Conservation (phyloP, 2,797 vertebrate genomes). For the Rhinophrynus dorsalis region DNA sequence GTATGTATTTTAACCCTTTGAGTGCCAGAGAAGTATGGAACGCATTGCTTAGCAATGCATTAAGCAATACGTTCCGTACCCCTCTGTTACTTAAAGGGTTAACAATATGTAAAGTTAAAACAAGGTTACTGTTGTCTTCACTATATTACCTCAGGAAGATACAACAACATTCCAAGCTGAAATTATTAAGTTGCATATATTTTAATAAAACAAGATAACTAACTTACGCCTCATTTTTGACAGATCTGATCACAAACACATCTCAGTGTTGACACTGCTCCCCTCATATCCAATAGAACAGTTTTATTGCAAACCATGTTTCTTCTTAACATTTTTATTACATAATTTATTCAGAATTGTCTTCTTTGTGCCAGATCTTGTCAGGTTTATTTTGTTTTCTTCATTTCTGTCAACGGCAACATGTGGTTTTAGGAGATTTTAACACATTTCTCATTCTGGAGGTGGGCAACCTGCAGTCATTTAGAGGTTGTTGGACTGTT, state of each 20-base stretch:
- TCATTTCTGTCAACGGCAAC: conserved; percentile 27
- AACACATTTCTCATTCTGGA: too few relatives aligned
- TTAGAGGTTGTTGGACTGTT: too few relatives aligned
- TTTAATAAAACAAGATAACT: conserved; percentile 22
- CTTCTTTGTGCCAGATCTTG: conserved; percentile 27
- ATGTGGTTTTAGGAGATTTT: conserved; percentile 29
- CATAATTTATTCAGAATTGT: conserved; percentile 31
- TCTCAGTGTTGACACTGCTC: conserved; percentile 32
- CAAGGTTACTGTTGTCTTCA: too few relatives aligned
- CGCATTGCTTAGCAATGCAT: too few relatives aligned
- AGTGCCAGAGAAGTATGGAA: too few relatives aligned
- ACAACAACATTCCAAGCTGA: background rate
- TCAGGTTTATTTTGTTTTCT: conserved; percentile 26
- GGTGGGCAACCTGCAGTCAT: too few relatives aligned
- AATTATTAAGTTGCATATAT: conserved; percentile 19
- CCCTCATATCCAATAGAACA: conserved; percentile 25
- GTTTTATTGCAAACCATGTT: conserved; percentile 33
- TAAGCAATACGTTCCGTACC: too few relatives aligned
- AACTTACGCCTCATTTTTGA: conserved; percentile 12
- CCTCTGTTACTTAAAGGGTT: too few relatives aligned
- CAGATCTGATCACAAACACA: conserved; percentile 15
- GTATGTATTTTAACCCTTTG: too few relatives aligned
- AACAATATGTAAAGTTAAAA: too few relatives aligned
- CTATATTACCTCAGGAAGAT: too few relatives aligned
- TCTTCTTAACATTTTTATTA: conserved; percentile 45